Conservation (phyloP, 2,113 vertebrate species). For the Takifugu flavidus region DNA sequence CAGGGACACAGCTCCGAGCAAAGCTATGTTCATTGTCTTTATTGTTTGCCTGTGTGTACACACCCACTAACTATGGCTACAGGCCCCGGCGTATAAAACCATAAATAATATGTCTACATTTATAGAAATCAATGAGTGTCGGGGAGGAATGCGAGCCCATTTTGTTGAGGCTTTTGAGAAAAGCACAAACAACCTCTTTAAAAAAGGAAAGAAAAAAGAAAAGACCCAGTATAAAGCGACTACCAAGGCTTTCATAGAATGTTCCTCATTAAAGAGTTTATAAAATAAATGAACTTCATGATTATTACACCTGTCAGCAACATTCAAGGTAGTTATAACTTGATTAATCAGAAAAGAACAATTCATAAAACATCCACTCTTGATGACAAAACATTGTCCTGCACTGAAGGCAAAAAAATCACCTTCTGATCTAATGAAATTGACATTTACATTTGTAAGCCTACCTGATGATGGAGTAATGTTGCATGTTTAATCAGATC, state of each 20-base stretch:
- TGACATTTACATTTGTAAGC: no score
- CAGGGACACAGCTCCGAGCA: constrained; percentile 6
- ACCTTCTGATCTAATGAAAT: no score
- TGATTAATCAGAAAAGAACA: no score
- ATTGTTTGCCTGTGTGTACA: constrained; percentile 60
- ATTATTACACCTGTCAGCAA: no score
- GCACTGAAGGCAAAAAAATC: no score
- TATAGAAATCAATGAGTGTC: constrained; percentile 72
- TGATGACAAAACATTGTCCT: no score
- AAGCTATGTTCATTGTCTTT: constrained; percentile 52
- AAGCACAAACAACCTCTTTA: constrained; percentile 58
- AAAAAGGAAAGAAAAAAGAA: constrained; percentile 27
- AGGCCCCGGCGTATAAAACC: constrained; percentile 55
- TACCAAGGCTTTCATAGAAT: neutral
- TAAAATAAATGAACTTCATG: no score
- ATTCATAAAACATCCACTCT: no score
- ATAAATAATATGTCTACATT: constrained; percentile 73
- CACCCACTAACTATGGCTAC: constrained; percentile 64
- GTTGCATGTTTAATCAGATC: no score
- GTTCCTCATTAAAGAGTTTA: no score
- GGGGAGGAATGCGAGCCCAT: constrained; percentile 66
- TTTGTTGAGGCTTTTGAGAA: constrained; percentile 64
- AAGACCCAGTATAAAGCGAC: neutral
- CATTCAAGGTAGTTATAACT: no score
- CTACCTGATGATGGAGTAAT: no score